Base-by-base conservation (phyloP, 1,140 invertebrate species). In the Drosophila prosaltans region DNA sequence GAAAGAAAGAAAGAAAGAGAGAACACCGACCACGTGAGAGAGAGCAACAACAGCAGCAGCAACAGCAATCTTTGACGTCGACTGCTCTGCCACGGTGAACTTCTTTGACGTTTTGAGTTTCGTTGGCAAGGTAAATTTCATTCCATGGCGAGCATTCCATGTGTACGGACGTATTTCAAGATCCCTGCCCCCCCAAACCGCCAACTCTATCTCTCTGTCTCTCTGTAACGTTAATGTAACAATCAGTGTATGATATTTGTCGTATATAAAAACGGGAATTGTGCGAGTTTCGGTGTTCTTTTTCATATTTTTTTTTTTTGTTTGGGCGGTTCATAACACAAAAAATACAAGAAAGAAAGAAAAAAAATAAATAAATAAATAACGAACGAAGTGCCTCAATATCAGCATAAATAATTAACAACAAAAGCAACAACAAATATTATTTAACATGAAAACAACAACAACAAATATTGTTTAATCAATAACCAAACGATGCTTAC, bases 121-220 rank as follows among this genome's bases (percentile, higher is more conserved):
- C 57, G 57, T 26, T 51, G 32, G 74, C 66, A 78, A 88, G 84
- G 80, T 88, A 83, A 78, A 80, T 78, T 82, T 85, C 80, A 88
- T 84, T 89, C 78, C 80, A 74, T 86, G 78, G 60, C 69, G 74
- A 76, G 66, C 73, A 74, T 66, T 76, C 74, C 73, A 76, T 58
- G 74, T 75, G 73, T 83, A 63, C 84, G 83, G 77, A 82, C 68
- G 83, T 85, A 58, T 75, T 70, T 45, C 55, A 64, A 55, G 28
- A 21, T 2, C 39, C 60, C 32, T n/a, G 0, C 48, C 41, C n/a
- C 5, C 1, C 26, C 4, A 16, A 16, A 16, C 16, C 16, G 16
- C 16, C 16, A 16, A 16, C 16, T 16, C 16, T 16, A 16, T 16
- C 16, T 16, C 16, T 16, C 16, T 16, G 16, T 16, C 16, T 16